Evolutionary conservation across 2,888 invertebrate species (phyloP), one percentile per base, ranked within the genome.

Genomic region (Galerucella pusilla): DNA sequence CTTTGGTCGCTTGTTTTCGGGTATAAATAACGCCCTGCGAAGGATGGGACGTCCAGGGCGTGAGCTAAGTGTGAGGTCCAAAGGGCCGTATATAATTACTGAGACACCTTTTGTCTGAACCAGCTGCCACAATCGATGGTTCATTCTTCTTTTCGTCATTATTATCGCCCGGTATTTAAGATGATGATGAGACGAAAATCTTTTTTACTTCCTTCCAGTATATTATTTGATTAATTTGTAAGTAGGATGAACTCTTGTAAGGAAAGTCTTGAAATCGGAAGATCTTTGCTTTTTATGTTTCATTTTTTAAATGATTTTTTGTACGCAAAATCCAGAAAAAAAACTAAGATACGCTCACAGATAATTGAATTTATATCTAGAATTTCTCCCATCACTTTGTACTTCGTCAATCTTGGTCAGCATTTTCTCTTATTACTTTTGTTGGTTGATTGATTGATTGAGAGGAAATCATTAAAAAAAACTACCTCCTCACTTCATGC

Each of bases 1-100:
- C 61, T 61, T 63, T 20, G 49, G 45, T 68, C 71, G 64, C 20
- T 67, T 77, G 80, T 77, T 73, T 70, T 75, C 76, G 72, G 80
- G 82, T 82, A 85, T 86, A 86, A 86, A 86, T 85, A 85, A 85
- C 84, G 84, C 85, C 85, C 86, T 83, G 83, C 84, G 84, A 84
- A 84, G 83, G 85, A 82, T 85, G 86, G 84, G 85, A 83, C 81
- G 84, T 79, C 78, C 83, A 83, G 85, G 87, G 87, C 87, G 87
- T 87, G 87, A 87, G 84, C 86, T 77, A 83, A 85, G 85, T 87
- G 87, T 87, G 87, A 85, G 87, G 87, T 87, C 87, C 80, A 81
- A 83, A 84, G 85, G 85, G 84, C 86, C 85, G 85, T 84, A 80
- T 85, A 85, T 87, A 87, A 87, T 87, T 86, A 87, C 82, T 81